Conservation (phyloP, 2,797 vertebrate genomes). For the Danio jaintianensis region DNA sequence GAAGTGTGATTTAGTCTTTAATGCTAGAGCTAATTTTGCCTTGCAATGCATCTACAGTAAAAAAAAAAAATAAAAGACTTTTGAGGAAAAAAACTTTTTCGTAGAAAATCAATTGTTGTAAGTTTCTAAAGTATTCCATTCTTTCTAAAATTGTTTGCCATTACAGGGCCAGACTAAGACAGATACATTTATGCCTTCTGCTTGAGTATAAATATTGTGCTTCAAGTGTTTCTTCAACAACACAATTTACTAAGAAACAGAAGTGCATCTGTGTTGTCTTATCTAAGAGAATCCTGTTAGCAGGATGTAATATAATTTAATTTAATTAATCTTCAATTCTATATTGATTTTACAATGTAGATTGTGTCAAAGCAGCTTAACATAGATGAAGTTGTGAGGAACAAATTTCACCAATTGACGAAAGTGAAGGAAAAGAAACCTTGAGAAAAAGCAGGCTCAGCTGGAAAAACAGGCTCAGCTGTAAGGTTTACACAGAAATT, state of each 20-base stretch:
- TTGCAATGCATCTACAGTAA: not conserved
- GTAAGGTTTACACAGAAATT: too few relatives aligned
- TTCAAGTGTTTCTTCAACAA: not conserved
- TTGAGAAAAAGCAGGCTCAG: too few relatives aligned
- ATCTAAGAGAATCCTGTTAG: too few relatives aligned
- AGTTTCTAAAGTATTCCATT: not conserved
- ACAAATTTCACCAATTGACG: too few relatives aligned
- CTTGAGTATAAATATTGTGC: not conserved
- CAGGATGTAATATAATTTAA: too few relatives aligned
- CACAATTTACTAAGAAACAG: slow-evolving; percentile 6
- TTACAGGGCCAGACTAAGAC: not conserved
- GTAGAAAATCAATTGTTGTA: not conserved
- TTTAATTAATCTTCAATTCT: too few relatives aligned
- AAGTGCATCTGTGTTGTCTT: slow-evolving; percentile 13
- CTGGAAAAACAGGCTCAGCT: too few relatives aligned
- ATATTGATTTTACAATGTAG: too few relatives aligned
- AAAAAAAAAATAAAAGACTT: not conserved
- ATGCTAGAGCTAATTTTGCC: not conserved
- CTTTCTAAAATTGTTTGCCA: not conserved
- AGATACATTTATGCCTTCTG: not conserved
- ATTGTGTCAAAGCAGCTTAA: too few relatives aligned
- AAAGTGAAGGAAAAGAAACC: too few relatives aligned
- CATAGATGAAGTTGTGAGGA: too few relatives aligned
- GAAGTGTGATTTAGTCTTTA: not conserved
- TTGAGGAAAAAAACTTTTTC: not conserved